Conservation (phyloP, 2,797 vertebrate genomes). For the Chiroxiphia lanceolata region DNA sequence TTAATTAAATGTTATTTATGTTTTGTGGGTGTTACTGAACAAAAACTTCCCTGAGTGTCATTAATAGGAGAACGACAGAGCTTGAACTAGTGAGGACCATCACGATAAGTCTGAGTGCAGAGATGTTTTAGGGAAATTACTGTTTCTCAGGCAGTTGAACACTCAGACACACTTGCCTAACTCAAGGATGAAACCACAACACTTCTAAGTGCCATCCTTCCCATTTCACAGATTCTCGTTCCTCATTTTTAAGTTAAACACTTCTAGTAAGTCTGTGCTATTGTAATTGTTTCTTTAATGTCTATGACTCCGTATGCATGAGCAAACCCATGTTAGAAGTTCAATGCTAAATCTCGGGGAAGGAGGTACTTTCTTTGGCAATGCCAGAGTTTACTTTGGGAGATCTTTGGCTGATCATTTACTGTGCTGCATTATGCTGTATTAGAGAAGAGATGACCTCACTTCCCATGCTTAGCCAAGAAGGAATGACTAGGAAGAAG, state of each 20-base stretch:
- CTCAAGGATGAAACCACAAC: not conserved
- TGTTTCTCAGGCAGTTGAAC: not conserved
- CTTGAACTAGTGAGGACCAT: not conserved
- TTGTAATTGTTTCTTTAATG: not conserved
- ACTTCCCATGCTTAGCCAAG: not conserved
- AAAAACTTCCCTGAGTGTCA: slow-evolving; percentile 7
- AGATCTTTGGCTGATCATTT: not conserved
- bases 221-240: not conserved
- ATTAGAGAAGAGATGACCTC: not conserved
- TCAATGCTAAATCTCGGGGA: not conserved
- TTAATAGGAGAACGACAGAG: not conserved
- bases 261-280: not conserved
- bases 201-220: not conserved
- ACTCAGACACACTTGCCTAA: not conserved
- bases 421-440: not conserved
- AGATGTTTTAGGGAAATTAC: not conserved
- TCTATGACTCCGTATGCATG: not conserved
- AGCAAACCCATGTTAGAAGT: not conserved
- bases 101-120: not conserved
- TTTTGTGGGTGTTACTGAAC: slow-evolving; percentile 47
- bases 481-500: not conserved
- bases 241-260: not conserved
- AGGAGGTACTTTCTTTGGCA: not conserved
- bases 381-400: not conserved
- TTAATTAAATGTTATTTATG: slow-evolving; percentile 56